Evolutionary conservation across 37 sponge, comb jelly and placozoan genomes (phyloP), one percentile per base, ranked within the genome.

Genomic region (Beroe forskalii): DNA sequence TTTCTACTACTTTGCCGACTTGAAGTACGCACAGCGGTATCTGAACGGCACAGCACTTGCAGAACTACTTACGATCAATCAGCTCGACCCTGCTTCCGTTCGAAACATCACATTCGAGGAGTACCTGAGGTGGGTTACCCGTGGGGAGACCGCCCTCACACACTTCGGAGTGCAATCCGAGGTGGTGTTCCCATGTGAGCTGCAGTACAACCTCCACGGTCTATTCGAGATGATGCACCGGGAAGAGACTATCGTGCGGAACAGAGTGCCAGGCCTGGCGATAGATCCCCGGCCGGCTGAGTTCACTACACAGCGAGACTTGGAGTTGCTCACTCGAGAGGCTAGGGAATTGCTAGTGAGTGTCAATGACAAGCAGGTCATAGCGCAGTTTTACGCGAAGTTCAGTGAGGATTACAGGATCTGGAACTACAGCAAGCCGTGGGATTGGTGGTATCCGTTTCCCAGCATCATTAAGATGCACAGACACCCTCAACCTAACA

Each of bases 131-230:
- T 69, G 72, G 72, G 38, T 69, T 2, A 69, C 14, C 35, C 38
- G 1, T 19, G 72, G 72, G 36, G 39, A 36, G 19, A 33, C 72
- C 39, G 72, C 72, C 32, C 38, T 36, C 1, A 69, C 27, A 33
- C 72, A 69, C 19, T 69, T 69, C 32, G 72, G 72, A 2, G 72
- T 69, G 2, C 72, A 69, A 37, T 32, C 33, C 14, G 72, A 69
- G 1, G 38, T 69, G 1, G 32, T 69, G 20, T 14, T 1, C 33
- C 72, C 72, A 17, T 69, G 72, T 17, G 8, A 28, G 2, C 19
- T 69, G 12, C 28, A 69, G 4, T 69, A 69, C 72, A 69, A 17
- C 19, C 38, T 69, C 9, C 27, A 69, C 72, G 72, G 72, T 33
- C 27, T 69, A 36, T 69, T 69, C 32, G 72, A 69, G 72, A 69